Conservation (phyloP, 2,888 invertebrate genomes). For the Nomada hirtipes region DNA sequence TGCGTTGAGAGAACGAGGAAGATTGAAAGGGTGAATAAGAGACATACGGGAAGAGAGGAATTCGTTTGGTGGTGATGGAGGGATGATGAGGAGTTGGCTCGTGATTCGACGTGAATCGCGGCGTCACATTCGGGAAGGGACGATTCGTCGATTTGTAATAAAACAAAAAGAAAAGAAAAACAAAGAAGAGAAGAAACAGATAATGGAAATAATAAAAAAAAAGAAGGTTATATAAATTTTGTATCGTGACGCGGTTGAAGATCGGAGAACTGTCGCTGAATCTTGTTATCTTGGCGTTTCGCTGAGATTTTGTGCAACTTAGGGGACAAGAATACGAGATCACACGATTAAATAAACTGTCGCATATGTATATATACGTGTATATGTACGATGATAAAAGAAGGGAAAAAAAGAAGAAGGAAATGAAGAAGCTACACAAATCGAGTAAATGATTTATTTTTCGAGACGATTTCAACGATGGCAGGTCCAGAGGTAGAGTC, state of each 20-base stretch:
- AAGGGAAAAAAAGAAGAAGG: not conserved
- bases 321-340: not conserved
- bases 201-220: slow-evolving; percentile 34
- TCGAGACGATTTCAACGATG: slow-evolving; percentile 53
- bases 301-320: slow-evolving; percentile 39
- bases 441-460: slow-evolving; percentile 44
- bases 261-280: slow-evolving; percentile 53
- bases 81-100: slow-evolving; percentile 66
- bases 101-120: slow-evolving; percentile 73
- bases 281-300: slow-evolving; percentile 29
- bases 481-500: slow-evolving; percentile 21
- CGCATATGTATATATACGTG: not conserved
- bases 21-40: slow-evolving; percentile 38
- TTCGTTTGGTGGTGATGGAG: slow-evolving; percentile 25
- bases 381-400: not conserved
- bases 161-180: slow-evolving; percentile 47
- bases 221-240: slow-evolving; percentile 68
- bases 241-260: slow-evolving; percentile 69
- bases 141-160: slow-evolving; percentile 64
- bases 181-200: slow-evolving; percentile 30
- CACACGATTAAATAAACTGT: not conserved
- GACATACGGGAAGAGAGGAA: slow-evolving; percentile 26
- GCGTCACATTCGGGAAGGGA: slow-evolving; percentile 65
- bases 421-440: not conserved
- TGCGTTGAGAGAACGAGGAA: slow-evolving; percentile 37